Evolutionary conservation across 2,797 vertebrate species (phyloP).

Genomic region (Synanceia verrucosa): DNA sequence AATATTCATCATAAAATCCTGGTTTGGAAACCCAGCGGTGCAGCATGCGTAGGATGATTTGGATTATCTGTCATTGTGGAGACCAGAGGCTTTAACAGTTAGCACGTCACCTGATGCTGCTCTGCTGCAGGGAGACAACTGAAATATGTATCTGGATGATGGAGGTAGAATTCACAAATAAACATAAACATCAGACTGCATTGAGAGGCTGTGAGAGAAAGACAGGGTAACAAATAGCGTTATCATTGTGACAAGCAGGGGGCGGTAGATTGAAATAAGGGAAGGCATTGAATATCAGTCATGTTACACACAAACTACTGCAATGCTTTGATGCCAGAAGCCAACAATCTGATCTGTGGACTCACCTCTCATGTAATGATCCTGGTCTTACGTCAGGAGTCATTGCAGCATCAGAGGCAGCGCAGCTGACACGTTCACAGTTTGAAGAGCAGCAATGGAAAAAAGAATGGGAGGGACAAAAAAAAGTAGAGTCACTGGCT

Average conservation of each 20-base stretch:
- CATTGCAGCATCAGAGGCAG: constrained; percentile 25
- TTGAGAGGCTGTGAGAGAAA: constrained; percentile 3
- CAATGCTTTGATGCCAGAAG: constrained; percentile 34
- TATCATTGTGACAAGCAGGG: constrained; percentile 41
- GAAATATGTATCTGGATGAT: constrained; percentile 24
- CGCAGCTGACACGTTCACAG: constrained; percentile 37
- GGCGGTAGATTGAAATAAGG: constrained; percentile 45
- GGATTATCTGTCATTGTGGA: constrained; percentile 44
- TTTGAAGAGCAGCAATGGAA: constrained; percentile 51
- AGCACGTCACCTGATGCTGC: constrained; percentile 38
- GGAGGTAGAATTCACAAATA: constrained; percentile 20
- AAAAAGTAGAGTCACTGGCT: constrained; percentile 78
- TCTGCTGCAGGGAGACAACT: constrained; percentile 24
- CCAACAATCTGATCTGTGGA: constrained; percentile 51
- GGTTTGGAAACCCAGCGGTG: constrained; percentile 19
- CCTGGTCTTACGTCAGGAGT: constrained; percentile 23
- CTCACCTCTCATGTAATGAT: constrained; percentile 36
- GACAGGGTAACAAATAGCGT: constrained; percentile 30
- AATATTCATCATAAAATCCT: constrained; percentile 18
- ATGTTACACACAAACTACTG: constrained; percentile 33
- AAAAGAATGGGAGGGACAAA: constrained; percentile 37
- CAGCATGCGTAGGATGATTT: constrained; percentile 29
- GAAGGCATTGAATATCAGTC: constrained; percentile 36
- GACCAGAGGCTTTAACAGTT: constrained; percentile 13
- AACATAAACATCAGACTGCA: constrained; percentile 22